A percentile compares a stretch with the other conserved stretches of the same genome.
These are phyloP conservation scores for Drosophila paulistorum DNA, from an alignment of 1,140 invertebrate species.

Conservation along the genomic window DNA sequence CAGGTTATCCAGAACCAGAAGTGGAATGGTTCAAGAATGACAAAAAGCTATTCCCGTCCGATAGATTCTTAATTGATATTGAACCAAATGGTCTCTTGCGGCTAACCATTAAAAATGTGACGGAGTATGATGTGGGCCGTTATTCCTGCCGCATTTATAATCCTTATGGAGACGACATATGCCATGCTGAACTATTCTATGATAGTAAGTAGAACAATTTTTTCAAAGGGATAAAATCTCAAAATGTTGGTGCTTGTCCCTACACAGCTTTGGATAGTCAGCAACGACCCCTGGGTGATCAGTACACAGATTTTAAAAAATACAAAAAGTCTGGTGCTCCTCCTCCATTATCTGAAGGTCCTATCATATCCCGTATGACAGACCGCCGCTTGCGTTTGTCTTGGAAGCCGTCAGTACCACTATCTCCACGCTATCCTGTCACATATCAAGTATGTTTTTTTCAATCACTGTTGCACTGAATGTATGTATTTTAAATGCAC, in stretches of 20 bases:
- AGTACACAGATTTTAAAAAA: slow-evolving; percentile 93
- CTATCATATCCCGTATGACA: slow-evolving; percentile 94
- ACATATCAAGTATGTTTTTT: slow-evolving; percentile 88
- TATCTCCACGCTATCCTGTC: slow-evolving; percentile 91
- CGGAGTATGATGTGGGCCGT: slow-evolving; percentile 90
- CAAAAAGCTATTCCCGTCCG: slow-evolving; percentile 90
- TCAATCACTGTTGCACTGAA: too few species aligned
- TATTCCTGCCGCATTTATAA: slow-evolving; percentile 93
- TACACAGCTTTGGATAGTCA: slow-evolving; percentile 88
- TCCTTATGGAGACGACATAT: slow-evolving; percentile 92
- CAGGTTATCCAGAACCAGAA: slow-evolving; percentile 93
- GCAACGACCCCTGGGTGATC: slow-evolving; percentile 89
- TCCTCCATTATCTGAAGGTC: slow-evolving; percentile 92
- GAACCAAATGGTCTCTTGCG: slow-evolving; percentile 89
- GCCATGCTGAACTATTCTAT: slow-evolving; percentile 90
- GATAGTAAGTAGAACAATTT: slow-evolving; percentile 87
- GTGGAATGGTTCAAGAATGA: slow-evolving; percentile 93
- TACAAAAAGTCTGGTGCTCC: slow-evolving; percentile 91
- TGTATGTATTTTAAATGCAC: not conserved
- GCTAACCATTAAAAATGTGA: slow-evolving; percentile 89
- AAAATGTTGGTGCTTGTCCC: not conserved
- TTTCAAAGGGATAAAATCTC: too few species aligned
- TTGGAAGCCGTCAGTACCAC: slow-evolving; percentile 95
- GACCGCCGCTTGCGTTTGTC: slow-evolving; percentile 92
- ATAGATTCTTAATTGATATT: slow-evolving; percentile 91